phyloP scores from a whole-genome alignment of 2,113 vertebrate species.

The Catharus fuscescens region DNA sequence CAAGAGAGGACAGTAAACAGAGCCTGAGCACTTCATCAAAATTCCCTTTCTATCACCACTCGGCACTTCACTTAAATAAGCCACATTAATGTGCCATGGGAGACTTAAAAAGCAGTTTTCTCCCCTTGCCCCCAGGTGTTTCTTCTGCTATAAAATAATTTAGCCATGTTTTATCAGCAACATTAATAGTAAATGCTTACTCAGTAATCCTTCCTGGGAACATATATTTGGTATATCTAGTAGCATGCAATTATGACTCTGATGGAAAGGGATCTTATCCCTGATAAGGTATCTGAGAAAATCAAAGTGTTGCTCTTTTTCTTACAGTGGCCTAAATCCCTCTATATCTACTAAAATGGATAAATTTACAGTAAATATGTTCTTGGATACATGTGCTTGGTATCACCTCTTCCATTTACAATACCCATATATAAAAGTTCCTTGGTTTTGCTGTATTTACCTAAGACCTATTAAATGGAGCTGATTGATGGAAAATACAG shows the following conservation, averaged over 20 bases:
- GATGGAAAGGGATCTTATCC: not conserved
- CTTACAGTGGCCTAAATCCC: not conserved
- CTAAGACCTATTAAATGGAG: not conserved
- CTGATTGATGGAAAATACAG: not conserved
- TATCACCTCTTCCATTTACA: not conserved
- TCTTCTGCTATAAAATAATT: conserved; percentile 50
- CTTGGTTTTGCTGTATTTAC: not conserved
- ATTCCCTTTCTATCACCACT: not conserved
- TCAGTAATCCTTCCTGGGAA: not conserved
- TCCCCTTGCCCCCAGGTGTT: conserved; percentile 9
- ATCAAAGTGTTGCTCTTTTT: not conserved
- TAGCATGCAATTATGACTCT: not conserved
- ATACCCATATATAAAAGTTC: not conserved
- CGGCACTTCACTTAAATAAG: conserved; percentile 50
- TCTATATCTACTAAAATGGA: not conserved
- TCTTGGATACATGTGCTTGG: not conserved
- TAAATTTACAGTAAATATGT: not conserved
- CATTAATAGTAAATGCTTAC: conserved; percentile 54
- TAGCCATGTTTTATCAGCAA: conserved; percentile 38
- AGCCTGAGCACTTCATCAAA: not conserved
- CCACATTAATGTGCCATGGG: not conserved
- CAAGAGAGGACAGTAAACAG: not conserved
- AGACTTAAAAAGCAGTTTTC: conserved; percentile 33
- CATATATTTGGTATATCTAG: not conserved
- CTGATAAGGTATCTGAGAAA: not conserved